Percentiles rank a stretch among this genome's conserved stretches.
Evolutionary conservation across 2,113 vertebrate species (phyloP).

Genomic region (Dolichotis patagonum): DNA sequence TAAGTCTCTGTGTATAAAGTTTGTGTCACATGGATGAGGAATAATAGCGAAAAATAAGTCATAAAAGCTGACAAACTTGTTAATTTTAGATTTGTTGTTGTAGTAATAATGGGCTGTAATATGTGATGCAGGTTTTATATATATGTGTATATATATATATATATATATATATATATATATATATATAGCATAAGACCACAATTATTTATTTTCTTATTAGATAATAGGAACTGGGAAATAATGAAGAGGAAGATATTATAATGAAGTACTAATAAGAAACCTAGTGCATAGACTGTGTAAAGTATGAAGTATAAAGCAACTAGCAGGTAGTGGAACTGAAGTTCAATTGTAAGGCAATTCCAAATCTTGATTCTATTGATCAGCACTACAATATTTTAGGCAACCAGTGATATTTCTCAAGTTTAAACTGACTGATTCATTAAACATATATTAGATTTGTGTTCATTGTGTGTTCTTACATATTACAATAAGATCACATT

Average conservation of each 20-base stretch:
- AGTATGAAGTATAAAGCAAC: background rate
- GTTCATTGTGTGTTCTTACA: background rate
- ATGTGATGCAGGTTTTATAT: background rate
- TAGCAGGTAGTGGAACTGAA: background rate
- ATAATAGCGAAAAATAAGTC: background rate
- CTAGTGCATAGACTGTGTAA: background rate
- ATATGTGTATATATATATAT: too few relatives aligned
- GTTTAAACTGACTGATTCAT: background rate
- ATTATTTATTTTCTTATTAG: background rate
- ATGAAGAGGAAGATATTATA: background rate
- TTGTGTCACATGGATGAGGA: background rate
- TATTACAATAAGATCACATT: background rate
- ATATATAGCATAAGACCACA: background rate
- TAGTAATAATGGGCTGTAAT: background rate
- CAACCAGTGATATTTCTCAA: background rate
- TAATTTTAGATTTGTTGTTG: background rate
- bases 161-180: background rate
- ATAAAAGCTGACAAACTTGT: background rate
- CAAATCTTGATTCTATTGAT: background rate
- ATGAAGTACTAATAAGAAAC: background rate
- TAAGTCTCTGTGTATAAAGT: background rate
- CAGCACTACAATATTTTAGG: background rate
- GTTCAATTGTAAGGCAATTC: background rate
- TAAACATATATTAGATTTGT: background rate
- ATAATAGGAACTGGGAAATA: background rate